Percentiles rank a stretch among this genome's conserved stretches.
Conservation (phyloP, 2,113 vertebrate species). For the Thunnus maccoyii region DNA sequence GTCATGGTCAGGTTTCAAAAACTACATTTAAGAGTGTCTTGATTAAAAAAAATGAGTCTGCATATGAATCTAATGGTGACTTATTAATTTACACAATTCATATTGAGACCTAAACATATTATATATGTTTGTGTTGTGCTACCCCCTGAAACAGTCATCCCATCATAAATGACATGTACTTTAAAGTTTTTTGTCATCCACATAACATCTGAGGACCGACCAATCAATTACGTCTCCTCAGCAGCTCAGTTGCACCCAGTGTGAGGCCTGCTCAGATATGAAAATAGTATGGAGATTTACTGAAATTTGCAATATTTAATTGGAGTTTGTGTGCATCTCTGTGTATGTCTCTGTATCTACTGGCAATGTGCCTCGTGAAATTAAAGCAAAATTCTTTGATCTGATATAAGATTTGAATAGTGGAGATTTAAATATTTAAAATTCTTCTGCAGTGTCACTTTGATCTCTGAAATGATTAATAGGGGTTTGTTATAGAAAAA, state of each 20-base stretch:
- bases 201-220: slow-evolving; percentile 72
- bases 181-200: slow-evolving; percentile 80
- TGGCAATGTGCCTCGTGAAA: slow-evolving; percentile 79
- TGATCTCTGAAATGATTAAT: slow-evolving; percentile 86
- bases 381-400: slow-evolving; percentile 87
- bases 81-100: slow-evolving; percentile 30
- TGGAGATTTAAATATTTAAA: slow-evolving; percentile 88
- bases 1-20: too few relatives aligned
- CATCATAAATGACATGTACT: slow-evolving; percentile 73
- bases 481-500: slow-evolving; percentile 87
- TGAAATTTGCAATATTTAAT: slow-evolving; percentile 83
- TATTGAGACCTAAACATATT: slow-evolving; percentile 42
- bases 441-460: slow-evolving; percentile 83
- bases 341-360: slow-evolving; percentile 80
- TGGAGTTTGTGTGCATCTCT: slow-evolving; percentile 83
- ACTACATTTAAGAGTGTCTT: too few relatives aligned
- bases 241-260: slow-evolving; percentile 63
- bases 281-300: slow-evolving; percentile 79
- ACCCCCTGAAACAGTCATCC: slow-evolving; percentile 46
- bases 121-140: slow-evolving; percentile 49
- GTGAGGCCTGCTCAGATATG: slow-evolving; percentile 77
- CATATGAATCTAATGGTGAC: background rate
- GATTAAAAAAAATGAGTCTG: too few relatives aligned
- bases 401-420: slow-evolving; percentile 85
- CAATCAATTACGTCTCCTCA: slow-evolving; percentile 74